Evolutionary conservation across 2,113 vertebrate genomes (phyloP).

Genomic region (Meleagris gallopavo): DNA sequence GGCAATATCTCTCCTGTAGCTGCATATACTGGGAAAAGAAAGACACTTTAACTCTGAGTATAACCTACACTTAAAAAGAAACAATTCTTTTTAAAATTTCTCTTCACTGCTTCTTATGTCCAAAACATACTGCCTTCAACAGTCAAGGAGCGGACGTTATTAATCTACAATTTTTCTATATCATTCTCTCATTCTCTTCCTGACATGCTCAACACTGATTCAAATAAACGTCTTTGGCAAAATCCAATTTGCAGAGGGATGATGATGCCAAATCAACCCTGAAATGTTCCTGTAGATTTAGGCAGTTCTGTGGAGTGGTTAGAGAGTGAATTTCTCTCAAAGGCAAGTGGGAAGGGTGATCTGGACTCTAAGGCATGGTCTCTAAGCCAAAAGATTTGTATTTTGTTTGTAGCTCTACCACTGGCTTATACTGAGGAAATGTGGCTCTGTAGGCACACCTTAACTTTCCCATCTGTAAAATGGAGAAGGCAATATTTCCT

Average conservation of each 20-base stretch:
- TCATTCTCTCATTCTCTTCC: not conserved
- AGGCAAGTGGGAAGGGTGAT: not conserved
- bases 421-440: not conserved
- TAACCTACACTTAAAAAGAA: not conserved
- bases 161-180: not conserved
- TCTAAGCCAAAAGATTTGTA: not conserved
- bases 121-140: not conserved
- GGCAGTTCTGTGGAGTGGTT: not conserved
- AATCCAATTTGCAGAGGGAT: not conserved
- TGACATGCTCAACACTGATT: not conserved
- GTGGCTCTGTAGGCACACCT: not conserved
- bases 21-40: not conserved
- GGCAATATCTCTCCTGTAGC: not conserved
- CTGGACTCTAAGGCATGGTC: not conserved
- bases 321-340: not conserved
- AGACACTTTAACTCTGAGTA: not conserved
- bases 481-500: not conserved
- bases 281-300: not conserved
- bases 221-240: not conserved
- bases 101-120: not conserved
- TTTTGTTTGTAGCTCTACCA: not conserved
- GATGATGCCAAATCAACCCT: not conserved
- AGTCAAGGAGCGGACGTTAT: not conserved
- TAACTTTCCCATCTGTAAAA: not conserved
- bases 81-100: not conserved